phyloP scores from a whole-genome alignment of 1,140 invertebrate species.

The Neodiprion pinetum region DNA sequence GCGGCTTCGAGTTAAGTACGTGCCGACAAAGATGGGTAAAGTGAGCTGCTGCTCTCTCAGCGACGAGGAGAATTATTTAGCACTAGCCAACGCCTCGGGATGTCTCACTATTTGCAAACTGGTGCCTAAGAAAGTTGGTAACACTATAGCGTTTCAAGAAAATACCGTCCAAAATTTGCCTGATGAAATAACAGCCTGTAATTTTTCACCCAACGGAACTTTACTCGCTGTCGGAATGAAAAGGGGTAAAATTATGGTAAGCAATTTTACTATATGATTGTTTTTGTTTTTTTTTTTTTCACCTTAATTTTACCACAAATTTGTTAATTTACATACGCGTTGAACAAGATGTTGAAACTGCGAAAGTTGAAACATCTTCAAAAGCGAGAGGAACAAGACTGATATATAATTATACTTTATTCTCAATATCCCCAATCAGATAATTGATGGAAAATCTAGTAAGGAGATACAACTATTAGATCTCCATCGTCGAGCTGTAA shows the following conservation, averaged over 20 bases:
- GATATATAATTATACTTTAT: neutral
- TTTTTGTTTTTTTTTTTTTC: neutral
- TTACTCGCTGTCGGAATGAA: conserved; percentile 52
- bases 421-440: conserved; percentile 38
- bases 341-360: too few species aligned
- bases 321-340: too few species aligned
- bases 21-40: neutral
- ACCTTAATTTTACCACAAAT: neutral
- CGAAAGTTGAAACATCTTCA: too few species aligned
- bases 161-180: conserved; percentile 24
- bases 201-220: conserved; percentile 51
- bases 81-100: conserved; percentile 33
- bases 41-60: conserved; percentile 46
- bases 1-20: neutral
- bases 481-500: conserved; percentile 43
- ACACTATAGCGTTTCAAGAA: conserved; percentile 1
- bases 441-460: conserved; percentile 38
- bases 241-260: conserved; percentile 50
- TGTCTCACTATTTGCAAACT: neutral
- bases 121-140: neutral
- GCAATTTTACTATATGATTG: conserved; percentile 21
- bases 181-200: conserved; percentile 42
- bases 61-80: conserved; percentile 38
- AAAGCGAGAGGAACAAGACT: too few species aligned
- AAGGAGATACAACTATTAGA: conserved; percentile 34